Evolutionary conservation across 2,797 vertebrate genomes (phyloP).

Genomic region (Heliangelus exortis): DNA sequence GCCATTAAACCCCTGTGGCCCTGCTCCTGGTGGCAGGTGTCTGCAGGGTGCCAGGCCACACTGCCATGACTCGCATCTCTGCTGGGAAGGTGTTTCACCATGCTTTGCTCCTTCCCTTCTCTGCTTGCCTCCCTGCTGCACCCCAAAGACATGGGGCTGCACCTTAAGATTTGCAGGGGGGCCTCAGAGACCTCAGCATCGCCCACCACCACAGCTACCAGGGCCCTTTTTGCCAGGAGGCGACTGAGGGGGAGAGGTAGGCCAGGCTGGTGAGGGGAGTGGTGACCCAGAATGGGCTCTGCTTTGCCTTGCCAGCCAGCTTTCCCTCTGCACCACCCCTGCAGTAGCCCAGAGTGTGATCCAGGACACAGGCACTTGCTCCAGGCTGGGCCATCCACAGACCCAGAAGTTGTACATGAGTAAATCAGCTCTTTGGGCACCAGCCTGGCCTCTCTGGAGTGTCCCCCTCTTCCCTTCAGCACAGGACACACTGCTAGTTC

Average conservation of each 20-base stretch:
- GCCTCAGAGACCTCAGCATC: not conserved
- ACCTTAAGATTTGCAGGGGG: not conserved
- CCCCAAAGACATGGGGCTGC: not conserved
- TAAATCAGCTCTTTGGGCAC: not conserved
- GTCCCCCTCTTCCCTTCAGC: not conserved
- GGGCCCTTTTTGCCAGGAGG: not conserved
- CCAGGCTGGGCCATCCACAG: not conserved
- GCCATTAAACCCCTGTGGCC: not conserved
- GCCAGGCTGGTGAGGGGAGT: not conserved
- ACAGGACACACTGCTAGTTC: not conserved
- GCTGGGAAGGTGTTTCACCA: not conserved
- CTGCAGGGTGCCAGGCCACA: not conserved
- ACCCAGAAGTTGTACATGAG: not conserved
- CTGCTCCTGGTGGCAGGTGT: rapidly evolving
- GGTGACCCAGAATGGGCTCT: rapidly evolving
- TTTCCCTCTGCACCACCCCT: not conserved
- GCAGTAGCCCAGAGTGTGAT: not conserved
- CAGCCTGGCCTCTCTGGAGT: not conserved
- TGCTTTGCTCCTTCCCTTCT: not conserved
- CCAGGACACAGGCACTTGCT: not conserved
- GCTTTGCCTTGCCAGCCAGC: not conserved
- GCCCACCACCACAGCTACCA: rapidly evolving
- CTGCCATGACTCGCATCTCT: not conserved
- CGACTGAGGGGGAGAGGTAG: not conserved
- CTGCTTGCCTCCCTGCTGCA: not conserved